Base-by-base conservation (phyloP, 2,888 invertebrate species). In the Pollenia amentaria region DNA sequence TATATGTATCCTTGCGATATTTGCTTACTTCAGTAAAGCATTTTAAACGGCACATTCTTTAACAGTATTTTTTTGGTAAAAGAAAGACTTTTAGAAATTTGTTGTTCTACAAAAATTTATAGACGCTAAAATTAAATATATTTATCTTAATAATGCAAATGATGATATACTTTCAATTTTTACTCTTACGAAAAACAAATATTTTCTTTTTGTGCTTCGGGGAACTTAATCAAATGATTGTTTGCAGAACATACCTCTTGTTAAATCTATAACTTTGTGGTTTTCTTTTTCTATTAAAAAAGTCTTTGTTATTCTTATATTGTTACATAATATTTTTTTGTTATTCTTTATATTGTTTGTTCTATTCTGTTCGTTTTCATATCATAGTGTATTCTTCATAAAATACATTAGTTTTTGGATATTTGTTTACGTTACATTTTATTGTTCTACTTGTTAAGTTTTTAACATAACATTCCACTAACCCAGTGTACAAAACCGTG, bases 251-350 rank as follows among this genome's bases (percentile, higher is more conserved):
- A 48, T 67, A 51, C 14, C 46, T 46, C 21, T 65, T 12, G 16
- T 18, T 55, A 55, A 70, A 55, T 42, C 70, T 21, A 53, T 42
- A 55, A 42, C n/a, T 29, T 55, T 65, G 62, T 14, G 69, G 62
- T 40, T 78, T 78, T 38, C 38, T n/a, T 42, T 62, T 70, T 29
- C 51, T 46, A 8, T 12, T 16, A 14, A 38, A 53, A 44, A 53
- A 67, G 38, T 75, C 42, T 60, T 75, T 82, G 67, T 65, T 82
- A 75, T 75, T 82, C 81, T 75, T 75, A 69, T 69, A 65, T 75
- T 57, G 57, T 75, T 51, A 67, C 51, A 75, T 69, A 70, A 12
- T 57, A 73, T 67, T 65, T 73, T 57, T n/a, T 44, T 44, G n/a
- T 12, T 70, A 10, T 67, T 67, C 11, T 75, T 46, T 38, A 55